phyloP scores from a whole-genome alignment of 2,113 vertebrate genomes.

The Crocuta crocuta region DNA sequence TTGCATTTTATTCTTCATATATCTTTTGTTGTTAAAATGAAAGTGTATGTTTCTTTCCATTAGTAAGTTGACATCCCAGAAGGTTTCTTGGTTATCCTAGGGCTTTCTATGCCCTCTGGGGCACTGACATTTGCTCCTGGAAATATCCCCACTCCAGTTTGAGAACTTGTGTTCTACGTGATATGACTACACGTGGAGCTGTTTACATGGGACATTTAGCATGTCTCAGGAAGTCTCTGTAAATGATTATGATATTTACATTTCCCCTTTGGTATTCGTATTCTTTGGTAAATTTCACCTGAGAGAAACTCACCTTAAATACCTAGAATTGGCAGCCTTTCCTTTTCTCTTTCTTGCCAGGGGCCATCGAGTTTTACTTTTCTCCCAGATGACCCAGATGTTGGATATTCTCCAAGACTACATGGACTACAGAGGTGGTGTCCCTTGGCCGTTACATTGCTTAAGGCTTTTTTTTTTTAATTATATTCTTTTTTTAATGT shows the following conservation, averaged over 20 bases:
- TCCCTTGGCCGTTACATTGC: neutral
- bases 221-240: neutral
- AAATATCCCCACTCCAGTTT: neutral
- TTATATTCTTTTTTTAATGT: no score
- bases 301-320: neutral
- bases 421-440: slow-evolving; percentile 93
- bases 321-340: neutral
- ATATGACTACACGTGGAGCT: neutral
- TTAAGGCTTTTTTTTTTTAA: neutral
- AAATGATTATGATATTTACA: neutral
- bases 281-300: neutral
- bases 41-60: neutral
- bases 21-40: neutral
- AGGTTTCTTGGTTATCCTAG: neutral
- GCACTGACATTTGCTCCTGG: neutral
- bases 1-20: neutral
- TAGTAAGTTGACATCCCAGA: neutral
- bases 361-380: slow-evolving; percentile 93
- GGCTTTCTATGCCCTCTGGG: neutral
- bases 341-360: slow-evolving; percentile 82
- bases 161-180: neutral
- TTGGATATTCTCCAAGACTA: slow-evolving; percentile 97
- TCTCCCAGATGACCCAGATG: slow-evolving; percentile 97
- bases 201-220: neutral
- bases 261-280: slow-evolving; percentile 1